phyloP scores from a whole-genome alignment of 2,113 vertebrate genomes.

The Burhinus bistriatus region DNA sequence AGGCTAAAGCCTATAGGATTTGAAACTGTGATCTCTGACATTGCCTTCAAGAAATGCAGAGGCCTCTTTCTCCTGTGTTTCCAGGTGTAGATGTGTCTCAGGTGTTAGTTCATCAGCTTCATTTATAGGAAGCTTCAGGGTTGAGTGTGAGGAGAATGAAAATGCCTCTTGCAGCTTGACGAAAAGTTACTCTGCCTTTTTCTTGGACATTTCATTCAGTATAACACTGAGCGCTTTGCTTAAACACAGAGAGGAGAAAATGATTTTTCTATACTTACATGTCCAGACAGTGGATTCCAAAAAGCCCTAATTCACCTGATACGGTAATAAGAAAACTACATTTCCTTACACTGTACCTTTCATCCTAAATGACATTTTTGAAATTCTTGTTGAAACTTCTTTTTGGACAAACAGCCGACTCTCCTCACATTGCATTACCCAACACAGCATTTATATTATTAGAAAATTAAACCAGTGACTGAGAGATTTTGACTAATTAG shows the following conservation, averaged over 20 bases:
- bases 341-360: neutral
- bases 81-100: conserved; percentile 18
- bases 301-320: neutral
- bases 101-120: conserved; percentile 40
- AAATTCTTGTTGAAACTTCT: conserved; percentile 3
- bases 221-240: neutral
- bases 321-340: neutral
- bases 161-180: neutral
- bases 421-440: conserved; percentile 51
- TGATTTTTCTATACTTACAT: neutral
- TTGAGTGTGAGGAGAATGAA: conserved; percentile 28
- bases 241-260: neutral
- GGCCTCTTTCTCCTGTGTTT: neutral
- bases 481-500: conserved; percentile 86
- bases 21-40: conserved; percentile 51
- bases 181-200: conserved; percentile 29
- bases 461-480: conserved; percentile 74
- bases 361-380: neutral
- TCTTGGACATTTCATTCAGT: neutral
- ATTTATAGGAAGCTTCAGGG: conserved; percentile 40
- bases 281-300: neutral
- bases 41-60: conserved; percentile 13
- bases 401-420: conserved; percentile 57
- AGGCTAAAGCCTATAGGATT: conserved; percentile 54
- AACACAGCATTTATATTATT: conserved; percentile 63